phyloP scores from a whole-genome alignment of 2,113 vertebrate species.

The Echinops telfairi region DNA sequence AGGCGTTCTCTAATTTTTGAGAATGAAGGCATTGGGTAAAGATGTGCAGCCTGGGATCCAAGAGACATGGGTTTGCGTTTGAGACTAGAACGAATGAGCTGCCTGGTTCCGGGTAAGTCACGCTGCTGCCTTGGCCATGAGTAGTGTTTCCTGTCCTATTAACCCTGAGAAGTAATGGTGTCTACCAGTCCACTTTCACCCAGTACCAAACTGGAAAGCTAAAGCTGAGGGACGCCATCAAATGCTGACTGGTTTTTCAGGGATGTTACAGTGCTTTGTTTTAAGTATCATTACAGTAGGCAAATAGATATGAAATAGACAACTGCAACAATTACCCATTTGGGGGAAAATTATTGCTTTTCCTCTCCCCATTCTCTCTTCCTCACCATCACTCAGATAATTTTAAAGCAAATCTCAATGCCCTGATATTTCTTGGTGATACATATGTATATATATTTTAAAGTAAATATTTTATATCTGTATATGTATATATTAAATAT shows the following conservation, averaged over 20 bases:
- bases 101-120: not conserved
- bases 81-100: not conserved
- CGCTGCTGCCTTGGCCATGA: not conserved
- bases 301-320: not conserved
- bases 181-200: not conserved
- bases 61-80: not conserved
- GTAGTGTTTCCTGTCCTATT: not conserved
- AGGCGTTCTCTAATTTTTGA: not conserved
- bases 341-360: not conserved
- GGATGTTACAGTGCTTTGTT: not conserved
- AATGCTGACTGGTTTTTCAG: not conserved
- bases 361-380: not conserved
- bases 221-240: not conserved
- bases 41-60: not conserved
- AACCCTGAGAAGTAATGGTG: not conserved
- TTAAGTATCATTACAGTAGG: not conserved
- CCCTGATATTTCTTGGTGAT: not conserved
- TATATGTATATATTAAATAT: too few species aligned
- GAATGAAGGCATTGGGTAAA: not conserved
- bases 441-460: too few species aligned
- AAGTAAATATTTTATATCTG: too few species aligned
- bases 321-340: not conserved
- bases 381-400: not conserved
- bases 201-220: not conserved
- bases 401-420: not conserved